Evolutionary conservation across 2,113 vertebrate species (phyloP), one percentile per base, ranked within the genome.

Genomic region (Callorhinus ursinus): DNA sequence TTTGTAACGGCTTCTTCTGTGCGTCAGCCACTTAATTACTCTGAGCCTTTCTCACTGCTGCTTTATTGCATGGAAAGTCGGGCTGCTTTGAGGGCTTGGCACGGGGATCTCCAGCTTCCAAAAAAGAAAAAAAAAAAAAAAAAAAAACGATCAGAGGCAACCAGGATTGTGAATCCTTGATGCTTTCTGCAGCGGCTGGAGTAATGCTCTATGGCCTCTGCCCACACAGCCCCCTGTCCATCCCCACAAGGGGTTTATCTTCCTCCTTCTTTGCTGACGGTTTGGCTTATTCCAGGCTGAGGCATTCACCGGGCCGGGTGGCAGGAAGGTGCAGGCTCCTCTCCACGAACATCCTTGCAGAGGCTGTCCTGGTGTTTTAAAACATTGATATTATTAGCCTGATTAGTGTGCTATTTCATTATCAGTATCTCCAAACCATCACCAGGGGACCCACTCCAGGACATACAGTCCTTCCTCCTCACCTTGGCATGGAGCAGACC

Each of bases 1-100:
- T 99, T 99, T 98, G 99, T 99, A 99, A 99, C 99, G 98, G 99
- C 99, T 99, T 99, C 99, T 99, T 99, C 99, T 99, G 99, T 99
- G 99, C 99, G 99, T 99, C 98, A 99, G 99, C 99, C 99, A 99
- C 99, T 99, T 99, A 99, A 99, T 99, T 99, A 99, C 99, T 99
- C 99, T 98, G 98, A 99, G 98, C 98, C 99, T 99, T 98, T 98
- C 98, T 99, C 98, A 98, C 98, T 98, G 99, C 98, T 98, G 98
- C 99, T 99, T 99, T 99, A 99, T 99, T 99, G 98, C 98, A 98
- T 15, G 95, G 98, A 98, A 99, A 98, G 98, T 98, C 97, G 65
- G 98, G 97, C 98, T 98, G 98, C 98, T 99, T 98, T 97, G 96
- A 98, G 98, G 98, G 98, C 97, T 98, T 98, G 98, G 98, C 98